phyloP scores from a whole-genome alignment of 2,888 invertebrate genomes.

The Drosophila melanosoma region DNA sequence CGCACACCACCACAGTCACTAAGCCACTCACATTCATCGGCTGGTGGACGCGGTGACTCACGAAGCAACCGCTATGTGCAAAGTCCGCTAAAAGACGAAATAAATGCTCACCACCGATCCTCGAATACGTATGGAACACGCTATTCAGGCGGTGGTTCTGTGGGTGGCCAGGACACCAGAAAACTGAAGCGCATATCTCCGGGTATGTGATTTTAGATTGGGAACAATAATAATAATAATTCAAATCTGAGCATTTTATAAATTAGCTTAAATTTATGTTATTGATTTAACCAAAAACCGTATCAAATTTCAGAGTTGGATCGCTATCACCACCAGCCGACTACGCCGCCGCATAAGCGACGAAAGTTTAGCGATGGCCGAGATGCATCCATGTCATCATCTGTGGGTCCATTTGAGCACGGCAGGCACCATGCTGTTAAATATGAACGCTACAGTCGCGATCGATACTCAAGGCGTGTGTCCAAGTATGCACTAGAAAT shows the following conservation, averaged over 20 bases:
- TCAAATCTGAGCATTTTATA: background rate
- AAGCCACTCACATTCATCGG: slow-evolving; percentile 32
- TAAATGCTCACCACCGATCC: slow-evolving; percentile 64
- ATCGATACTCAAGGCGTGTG: slow-evolving; percentile 78
- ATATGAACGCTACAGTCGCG: slow-evolving; percentile 82
- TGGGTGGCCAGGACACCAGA: slow-evolving; percentile 60
- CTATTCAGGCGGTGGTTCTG: slow-evolving; percentile 61
- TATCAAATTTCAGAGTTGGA: slow-evolving; percentile 65
- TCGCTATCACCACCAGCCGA: slow-evolving; percentile 83
- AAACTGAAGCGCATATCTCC: slow-evolving; percentile 82
- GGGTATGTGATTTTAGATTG: slow-evolving; percentile 61
- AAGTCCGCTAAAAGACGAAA: slow-evolving; percentile 72
- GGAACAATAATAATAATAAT: background rate
- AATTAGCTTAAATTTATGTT: background rate
- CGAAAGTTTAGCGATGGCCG: slow-evolving; percentile 82
- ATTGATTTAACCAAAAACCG: background rate
- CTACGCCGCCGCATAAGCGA: slow-evolving; percentile 84
- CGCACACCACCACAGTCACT: slow-evolving; percentile 84
- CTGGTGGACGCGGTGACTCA: slow-evolving; percentile 51
- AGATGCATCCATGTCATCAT: slow-evolving; percentile 47
- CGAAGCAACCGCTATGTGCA: slow-evolving; percentile 75
- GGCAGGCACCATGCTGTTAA: slow-evolving; percentile 74
- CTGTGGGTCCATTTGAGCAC: slow-evolving; percentile 68
- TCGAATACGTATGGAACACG: slow-evolving; percentile 80
- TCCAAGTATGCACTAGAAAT: slow-evolving; percentile 70